These are phyloP conservation scores for Incurvaria masculella DNA, from an alignment of 2,888 invertebrate genomes.

Conservation along the genomic window DNA sequence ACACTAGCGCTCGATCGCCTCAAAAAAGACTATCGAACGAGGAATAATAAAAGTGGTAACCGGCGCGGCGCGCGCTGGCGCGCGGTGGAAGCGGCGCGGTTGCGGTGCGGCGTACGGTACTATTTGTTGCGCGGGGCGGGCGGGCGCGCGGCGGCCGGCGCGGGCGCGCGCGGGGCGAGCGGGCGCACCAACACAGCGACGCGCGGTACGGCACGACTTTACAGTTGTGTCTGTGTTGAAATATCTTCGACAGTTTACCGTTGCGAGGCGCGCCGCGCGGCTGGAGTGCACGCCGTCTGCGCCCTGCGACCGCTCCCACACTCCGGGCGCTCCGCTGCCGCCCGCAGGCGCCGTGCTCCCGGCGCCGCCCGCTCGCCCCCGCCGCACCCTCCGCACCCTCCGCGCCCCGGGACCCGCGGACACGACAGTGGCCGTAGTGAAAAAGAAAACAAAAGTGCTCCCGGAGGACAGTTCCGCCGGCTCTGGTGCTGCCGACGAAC, in stretches of 20 bases:
- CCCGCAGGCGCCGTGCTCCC: conserved; percentile 13
- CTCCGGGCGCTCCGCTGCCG: conserved; percentile 22
- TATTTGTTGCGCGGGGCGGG: conserved; percentile 50
- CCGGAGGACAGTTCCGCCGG: background rate
- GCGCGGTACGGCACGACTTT: background rate
- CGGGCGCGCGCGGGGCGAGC: conserved; percentile 41
- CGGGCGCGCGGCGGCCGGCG: conserved; percentile 31
- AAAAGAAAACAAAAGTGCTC: background rate
- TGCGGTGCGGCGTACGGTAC: conserved; percentile 45
- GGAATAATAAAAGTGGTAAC: conserved; percentile 51
- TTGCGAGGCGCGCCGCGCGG: conserved; percentile 56
- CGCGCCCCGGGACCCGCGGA: conserved; percentile 22
- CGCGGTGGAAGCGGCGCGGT: conserved; percentile 21
- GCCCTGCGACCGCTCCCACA: no score
- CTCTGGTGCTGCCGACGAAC: background rate
- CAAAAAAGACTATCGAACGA: conserved; percentile 24
- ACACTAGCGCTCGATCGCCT: conserved; percentile 35
- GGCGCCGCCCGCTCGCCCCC: background rate
- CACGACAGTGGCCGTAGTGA: conserved; percentile 25
- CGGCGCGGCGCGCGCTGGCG: no score
- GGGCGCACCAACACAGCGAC: conserved; percentile 45
- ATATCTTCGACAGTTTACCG: conserved; percentile 46
- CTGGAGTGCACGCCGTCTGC: conserved; percentile 26
- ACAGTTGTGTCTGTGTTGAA: background rate
- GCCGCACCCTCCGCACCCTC: conserved; percentile 22